Conservation (phyloP, 2,888 invertebrate species). For the Sphecodes monilicornis region DNA sequence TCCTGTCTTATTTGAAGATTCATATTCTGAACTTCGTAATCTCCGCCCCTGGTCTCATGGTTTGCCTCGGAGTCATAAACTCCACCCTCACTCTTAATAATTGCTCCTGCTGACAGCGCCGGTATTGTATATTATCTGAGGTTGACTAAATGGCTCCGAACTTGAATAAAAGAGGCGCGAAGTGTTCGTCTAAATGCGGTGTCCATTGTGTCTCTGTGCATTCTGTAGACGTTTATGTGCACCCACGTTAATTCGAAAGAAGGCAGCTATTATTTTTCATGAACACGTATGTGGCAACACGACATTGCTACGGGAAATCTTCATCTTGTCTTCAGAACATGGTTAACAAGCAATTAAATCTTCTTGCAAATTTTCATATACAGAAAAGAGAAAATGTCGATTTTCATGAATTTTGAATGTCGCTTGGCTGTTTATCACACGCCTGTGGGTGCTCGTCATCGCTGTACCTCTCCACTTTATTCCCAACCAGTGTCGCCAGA, state of each 20-base stretch:
- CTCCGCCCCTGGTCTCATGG: not conserved
- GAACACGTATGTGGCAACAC: too few relatives aligned
- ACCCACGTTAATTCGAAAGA: not conserved
- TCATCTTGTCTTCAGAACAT: too few relatives aligned
- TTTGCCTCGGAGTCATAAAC: conserved; percentile 11
- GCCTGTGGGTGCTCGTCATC: too few relatives aligned
- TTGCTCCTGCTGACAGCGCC: not conserved
- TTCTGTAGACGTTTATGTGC: not conserved
- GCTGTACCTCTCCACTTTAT: too few relatives aligned
- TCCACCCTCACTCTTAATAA: conserved; percentile 21
- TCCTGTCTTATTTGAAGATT: conserved; percentile 8
- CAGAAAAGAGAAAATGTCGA: too few relatives aligned
- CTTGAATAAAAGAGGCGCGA: not conserved
- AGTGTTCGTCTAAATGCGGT: not conserved
- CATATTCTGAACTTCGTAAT: conserved; percentile 12
- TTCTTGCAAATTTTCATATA: too few relatives aligned
- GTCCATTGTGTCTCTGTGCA: not conserved
- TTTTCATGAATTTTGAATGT: too few relatives aligned
- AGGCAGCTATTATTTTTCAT: not conserved
- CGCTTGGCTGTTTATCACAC: too few relatives aligned
- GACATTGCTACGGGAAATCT: too few relatives aligned
- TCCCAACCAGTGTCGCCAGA: too few relatives aligned
- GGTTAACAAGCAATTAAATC: too few relatives aligned
- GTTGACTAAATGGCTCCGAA: conserved; percentile 26
- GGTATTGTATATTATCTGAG: conserved; percentile 15